These are phyloP conservation scores for Microplitis manilae DNA, from an alignment of 2,888 invertebrate genomes.

Conservation along the genomic window DNA sequence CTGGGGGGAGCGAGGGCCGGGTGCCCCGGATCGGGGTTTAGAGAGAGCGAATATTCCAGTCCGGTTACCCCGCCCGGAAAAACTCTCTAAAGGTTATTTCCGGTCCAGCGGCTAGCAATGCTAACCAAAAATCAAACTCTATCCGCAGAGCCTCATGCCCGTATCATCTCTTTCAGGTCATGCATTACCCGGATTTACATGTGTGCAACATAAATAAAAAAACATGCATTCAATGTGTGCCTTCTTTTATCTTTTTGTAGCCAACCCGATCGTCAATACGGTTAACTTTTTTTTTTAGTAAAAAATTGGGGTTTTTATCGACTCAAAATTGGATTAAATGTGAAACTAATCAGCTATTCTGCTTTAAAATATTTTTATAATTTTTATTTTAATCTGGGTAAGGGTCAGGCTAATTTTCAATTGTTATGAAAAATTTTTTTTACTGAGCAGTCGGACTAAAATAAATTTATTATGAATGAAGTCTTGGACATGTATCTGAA, in stretches of 20 bases:
- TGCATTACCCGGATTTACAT: constrained; percentile 5
- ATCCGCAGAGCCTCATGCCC: background rate
- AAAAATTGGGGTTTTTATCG: no score
- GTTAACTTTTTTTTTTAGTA: background rate
- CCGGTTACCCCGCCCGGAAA: constrained; percentile 65
- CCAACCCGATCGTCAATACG: background rate
- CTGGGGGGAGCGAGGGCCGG: constrained; percentile 29
- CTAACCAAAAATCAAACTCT: constrained; percentile 67
- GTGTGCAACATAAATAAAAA: background rate
- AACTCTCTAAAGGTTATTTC: constrained; percentile 66
- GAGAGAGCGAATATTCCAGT: constrained; percentile 52
- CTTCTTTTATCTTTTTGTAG: background rate
- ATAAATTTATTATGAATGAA: no score
- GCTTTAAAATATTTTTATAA: no score
- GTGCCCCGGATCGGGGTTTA: constrained; percentile 17
- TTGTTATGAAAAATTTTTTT: no score
- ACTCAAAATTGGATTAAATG: no score
- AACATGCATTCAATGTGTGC: background rate
- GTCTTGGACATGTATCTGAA: no score
- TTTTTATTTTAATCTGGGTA: no score
- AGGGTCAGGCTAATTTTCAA: no score
- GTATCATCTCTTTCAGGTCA: constrained; percentile 1
- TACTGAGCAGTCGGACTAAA: no score
- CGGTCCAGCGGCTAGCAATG: constrained; percentile 65
- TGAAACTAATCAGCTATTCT: no score